phyloP scores from a whole-genome alignment of 2,888 invertebrate species.

The Pyralis farinalis region DNA sequence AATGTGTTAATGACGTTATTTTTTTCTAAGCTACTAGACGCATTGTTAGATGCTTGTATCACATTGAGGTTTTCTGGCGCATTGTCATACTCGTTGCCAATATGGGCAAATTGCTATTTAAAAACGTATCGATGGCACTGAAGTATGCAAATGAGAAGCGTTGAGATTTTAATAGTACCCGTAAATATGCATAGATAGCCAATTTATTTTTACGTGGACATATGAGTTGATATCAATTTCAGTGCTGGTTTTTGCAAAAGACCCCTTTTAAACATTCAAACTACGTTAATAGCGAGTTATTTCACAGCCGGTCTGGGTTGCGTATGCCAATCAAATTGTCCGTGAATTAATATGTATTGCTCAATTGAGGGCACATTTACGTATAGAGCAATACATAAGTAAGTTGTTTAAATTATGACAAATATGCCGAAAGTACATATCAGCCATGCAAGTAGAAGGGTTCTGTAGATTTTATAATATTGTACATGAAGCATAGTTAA shows the following conservation, averaged over 20 bases:
- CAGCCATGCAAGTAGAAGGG: no score
- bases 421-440: no score
- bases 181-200: conserved; percentile 26
- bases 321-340: neutral
- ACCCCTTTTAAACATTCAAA: conserved; percentile 27
- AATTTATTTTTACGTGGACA: conserved; percentile 29
- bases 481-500: no score
- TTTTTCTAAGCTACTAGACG: no score
- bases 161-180: conserved; percentile 24
- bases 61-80: no score
- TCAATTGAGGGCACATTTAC: neutral
- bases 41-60: no score
- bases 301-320: conserved; percentile 11
- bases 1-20: no score
- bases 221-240: conserved; percentile 29
- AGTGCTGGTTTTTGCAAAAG: conserved; percentile 27
- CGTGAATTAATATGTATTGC: neutral
- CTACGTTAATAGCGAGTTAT: conserved; percentile 25
- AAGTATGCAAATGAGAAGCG: conserved; percentile 21
- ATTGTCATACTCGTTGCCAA: neutral
- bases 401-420: no score
- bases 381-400: neutral
- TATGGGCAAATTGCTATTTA: conserved; percentile 15
- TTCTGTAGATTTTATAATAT: no score
- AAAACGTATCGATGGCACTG: conserved; percentile 20